Conservation (phyloP, 2,113 vertebrate species). For the Amphilophus citrinellus region DNA sequence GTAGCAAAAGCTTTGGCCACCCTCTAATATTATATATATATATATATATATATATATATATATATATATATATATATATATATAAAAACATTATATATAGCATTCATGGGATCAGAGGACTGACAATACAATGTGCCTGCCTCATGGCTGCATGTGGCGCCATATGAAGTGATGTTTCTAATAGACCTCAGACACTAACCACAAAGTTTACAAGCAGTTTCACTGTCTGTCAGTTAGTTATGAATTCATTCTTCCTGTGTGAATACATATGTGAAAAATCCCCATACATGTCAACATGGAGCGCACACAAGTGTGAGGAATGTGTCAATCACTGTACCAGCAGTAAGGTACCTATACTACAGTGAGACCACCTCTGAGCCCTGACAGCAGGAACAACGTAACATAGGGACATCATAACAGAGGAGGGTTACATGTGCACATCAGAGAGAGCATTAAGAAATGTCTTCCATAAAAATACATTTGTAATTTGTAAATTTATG, state of each 20-base stretch:
- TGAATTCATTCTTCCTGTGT: not conserved
- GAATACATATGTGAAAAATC: not conserved
- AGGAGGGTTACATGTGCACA: not conserved
- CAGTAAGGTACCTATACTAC: too few relatives aligned
- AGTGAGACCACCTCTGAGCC: too few relatives aligned
- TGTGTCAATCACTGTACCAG: constrained; percentile 22
- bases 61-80: too few relatives aligned
- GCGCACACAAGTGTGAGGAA: constrained; percentile 4
- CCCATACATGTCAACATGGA: not conserved
- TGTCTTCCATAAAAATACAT: not conserved
- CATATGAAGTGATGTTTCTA: not conserved
- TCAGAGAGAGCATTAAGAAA: not conserved
- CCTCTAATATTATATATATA: not conserved
- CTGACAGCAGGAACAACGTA: not conserved
- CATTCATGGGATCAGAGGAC: constrained; percentile 42
- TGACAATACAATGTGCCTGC: not conserved
- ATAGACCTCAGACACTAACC: not conserved
- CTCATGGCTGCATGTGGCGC: not conserved
- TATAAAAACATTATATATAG: constrained; percentile 33
- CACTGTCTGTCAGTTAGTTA: constrained; percentile 10
- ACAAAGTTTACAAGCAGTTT: not conserved
- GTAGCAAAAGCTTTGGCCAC: not conserved
- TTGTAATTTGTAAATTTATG: too few relatives aligned
- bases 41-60: too few relatives aligned
- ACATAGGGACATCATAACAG: not conserved